Evolutionary conservation across 2,113 vertebrate genomes (phyloP).

Genomic region (Osmerus eperlanus): DNA sequence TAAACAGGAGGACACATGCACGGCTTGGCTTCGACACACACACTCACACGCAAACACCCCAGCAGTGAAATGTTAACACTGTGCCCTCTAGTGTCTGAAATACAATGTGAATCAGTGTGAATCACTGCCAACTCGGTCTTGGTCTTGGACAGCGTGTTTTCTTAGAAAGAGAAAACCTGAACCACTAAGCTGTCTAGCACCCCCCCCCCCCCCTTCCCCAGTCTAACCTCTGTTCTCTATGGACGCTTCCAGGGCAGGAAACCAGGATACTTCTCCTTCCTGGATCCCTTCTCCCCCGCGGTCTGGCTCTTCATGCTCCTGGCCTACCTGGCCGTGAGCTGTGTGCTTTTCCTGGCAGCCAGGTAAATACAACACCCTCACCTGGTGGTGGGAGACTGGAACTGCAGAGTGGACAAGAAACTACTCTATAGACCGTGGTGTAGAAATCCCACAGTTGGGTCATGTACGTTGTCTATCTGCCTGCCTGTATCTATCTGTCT

Average conservation of each 20-base stretch:
- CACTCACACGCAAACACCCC: no score
- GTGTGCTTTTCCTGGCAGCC: conserved; percentile 88
- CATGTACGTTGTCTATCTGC: background rate
- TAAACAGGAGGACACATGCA: background rate
- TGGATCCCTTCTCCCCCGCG: conserved; percentile 92
- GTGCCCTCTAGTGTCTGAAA: conserved; percentile 21
- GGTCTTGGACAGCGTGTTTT: background rate
- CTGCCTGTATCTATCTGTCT: background rate
- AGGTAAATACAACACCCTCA: conserved; percentile 64
- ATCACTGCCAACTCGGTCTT: background rate
- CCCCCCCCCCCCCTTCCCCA: no score
- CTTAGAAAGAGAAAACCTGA: no score
- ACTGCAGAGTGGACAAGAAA: background rate
- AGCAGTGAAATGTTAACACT: no score
- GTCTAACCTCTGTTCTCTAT: no score
- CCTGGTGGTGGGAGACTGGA: background rate
- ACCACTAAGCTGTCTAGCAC: no score
- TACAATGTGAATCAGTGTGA: conserved; percentile 2
- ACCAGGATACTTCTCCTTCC: conserved; percentile 92
- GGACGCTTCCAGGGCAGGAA: conserved; percentile 78
- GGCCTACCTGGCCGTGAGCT: conserved; percentile 91
- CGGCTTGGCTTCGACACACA: no score
- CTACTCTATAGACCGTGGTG: no score
- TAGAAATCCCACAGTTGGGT: no score
- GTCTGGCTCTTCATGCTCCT: conserved; percentile 96